Conservation (phyloP, 2,797 vertebrate genomes). For the Leucoraja ocellata region DNA sequence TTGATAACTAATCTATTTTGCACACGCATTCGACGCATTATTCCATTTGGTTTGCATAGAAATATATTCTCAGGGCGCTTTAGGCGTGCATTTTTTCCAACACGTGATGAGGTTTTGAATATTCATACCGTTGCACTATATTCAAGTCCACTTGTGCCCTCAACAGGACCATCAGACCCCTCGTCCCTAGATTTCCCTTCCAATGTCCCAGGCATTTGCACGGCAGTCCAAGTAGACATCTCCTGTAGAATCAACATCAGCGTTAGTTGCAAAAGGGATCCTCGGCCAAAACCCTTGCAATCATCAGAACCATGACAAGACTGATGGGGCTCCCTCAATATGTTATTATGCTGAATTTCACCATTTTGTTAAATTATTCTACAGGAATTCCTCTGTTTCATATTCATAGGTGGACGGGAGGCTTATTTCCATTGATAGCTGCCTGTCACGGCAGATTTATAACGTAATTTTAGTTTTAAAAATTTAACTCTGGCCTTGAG, state of each 20-base stretch:
- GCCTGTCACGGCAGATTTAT: neutral
- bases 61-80: neutral
- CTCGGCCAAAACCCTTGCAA: neutral
- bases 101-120: neutral
- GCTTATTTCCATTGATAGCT: neutral
- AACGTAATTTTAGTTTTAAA: neutral
- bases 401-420: neutral
- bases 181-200: conserved; percentile 55
- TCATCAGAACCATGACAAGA: neutral
- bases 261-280: neutral
- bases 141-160: conserved; percentile 51
- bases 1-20: neutral
- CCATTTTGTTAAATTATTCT: neutral
- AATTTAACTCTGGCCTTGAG: neutral
- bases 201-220: conserved; percentile 47
- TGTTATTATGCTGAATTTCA: neutral
- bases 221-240: conserved; percentile 58
- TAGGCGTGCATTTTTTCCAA: neutral
- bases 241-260: conserved; percentile 51
- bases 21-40: neutral
- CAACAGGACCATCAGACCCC: conserved; percentile 56
- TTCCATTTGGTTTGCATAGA: neutral
- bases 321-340: neutral
- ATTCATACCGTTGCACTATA: conserved; percentile 57
- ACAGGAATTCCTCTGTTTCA: neutral